Conservation (phyloP, 2,888 invertebrate species). For the Drosophila hamatofila region DNA sequence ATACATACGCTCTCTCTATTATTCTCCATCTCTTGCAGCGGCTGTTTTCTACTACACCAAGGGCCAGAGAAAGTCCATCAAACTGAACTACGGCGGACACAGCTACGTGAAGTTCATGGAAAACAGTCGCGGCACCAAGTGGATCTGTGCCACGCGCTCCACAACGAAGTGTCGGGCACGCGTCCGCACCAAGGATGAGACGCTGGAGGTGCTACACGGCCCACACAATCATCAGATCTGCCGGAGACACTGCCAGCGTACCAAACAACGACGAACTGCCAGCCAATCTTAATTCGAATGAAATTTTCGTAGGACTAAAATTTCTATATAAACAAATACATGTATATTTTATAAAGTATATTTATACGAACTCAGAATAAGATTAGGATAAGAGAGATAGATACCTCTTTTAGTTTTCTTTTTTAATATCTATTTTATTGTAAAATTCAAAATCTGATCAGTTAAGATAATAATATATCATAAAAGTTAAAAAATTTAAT, state of each 20-base stretch:
- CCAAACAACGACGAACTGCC: conserved; percentile 2
- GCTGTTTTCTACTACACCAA: conserved; percentile 77
- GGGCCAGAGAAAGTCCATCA: conserved; percentile 83
- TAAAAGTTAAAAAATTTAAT: background rate
- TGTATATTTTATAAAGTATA: background rate
- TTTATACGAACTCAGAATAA: background rate
- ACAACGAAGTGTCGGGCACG: conserved; percentile 84
- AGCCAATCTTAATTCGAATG: background rate
- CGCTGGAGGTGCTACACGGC: conserved; percentile 77
- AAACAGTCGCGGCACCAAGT: conserved; percentile 83
- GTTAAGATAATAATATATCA: background rate
- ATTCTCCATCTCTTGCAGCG: conserved; percentile 42
- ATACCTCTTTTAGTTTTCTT: background rate
- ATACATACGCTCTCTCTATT: background rate
- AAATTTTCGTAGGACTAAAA: background rate
- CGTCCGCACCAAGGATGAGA: conserved; percentile 74
- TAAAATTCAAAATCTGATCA: background rate
- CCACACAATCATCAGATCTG: conserved; percentile 78
- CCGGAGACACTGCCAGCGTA: conserved; percentile 16
- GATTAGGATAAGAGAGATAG: background rate
- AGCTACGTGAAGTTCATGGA: conserved; percentile 83
- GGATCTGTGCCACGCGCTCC: conserved; percentile 84
- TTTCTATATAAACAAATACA: background rate
- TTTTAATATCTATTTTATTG: background rate
- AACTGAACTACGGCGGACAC: conserved; percentile 81